Evolutionary conservation across 2,113 vertebrate species (phyloP).

Genomic region (Oncorhynchus mykiss): DNA sequence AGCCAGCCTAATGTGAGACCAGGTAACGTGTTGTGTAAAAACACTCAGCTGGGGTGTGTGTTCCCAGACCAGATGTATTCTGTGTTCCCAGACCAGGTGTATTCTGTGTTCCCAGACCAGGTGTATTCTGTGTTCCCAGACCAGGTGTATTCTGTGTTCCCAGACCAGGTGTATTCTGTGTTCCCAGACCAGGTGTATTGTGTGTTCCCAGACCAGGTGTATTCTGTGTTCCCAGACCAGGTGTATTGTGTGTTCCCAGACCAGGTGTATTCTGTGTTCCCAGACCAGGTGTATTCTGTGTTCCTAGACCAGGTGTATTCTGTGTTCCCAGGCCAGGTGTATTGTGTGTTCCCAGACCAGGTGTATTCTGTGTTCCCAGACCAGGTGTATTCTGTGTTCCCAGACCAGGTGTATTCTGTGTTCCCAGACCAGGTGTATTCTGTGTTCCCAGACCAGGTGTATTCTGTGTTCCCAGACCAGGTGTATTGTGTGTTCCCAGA

Average conservation of each 20-base stretch:
- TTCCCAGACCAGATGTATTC: constrained; percentile 13
- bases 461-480: constrained; percentile 19
- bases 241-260: too few relatives aligned
- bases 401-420: constrained; percentile 14
- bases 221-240: too few relatives aligned
- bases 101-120: too few relatives aligned
- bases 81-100: too few relatives aligned
- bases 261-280: neutral
- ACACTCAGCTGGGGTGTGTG: constrained; percentile 1
- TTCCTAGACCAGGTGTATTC: constrained; percentile 15
- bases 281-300: constrained; percentile 15
- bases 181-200: too few relatives aligned
- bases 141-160: too few relatives aligned
- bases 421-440: constrained; percentile 14
- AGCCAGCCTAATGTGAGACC: constrained; percentile 1
- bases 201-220: too few relatives aligned
- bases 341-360: constrained; percentile 20
- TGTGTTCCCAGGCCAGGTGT: constrained; percentile 17
- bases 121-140: too few relatives aligned
- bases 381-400: constrained; percentile 5
- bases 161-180: too few relatives aligned
- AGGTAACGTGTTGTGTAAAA: neutral
- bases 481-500: constrained; percentile 6
- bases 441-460: constrained; percentile 20
- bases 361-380: constrained; percentile 5